A percentile compares a stretch with the other conserved stretches of the same genome.
These are phyloP conservation scores for Cinclus cinclus DNA, from an alignment of 2,113 vertebrate genomes.

Conservation along the genomic window DNA sequence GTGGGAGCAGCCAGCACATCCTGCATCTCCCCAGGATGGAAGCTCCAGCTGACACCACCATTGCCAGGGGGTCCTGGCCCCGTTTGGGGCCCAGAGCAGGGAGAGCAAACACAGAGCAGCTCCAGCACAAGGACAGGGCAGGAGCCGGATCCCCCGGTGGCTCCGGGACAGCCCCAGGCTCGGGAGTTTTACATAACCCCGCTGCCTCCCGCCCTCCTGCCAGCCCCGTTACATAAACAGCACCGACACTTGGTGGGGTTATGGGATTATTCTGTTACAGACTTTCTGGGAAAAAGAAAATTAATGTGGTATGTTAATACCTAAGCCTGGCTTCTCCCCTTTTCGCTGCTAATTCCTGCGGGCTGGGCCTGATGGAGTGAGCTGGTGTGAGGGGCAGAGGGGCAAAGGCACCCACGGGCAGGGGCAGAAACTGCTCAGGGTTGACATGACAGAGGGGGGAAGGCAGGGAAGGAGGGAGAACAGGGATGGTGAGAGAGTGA, in stretches of 20 bases:
- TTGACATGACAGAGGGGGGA: neutral
- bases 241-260: neutral
- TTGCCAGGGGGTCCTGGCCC: neutral
- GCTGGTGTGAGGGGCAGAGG: fast-evolving
- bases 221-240: neutral
- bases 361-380: fast-evolving
- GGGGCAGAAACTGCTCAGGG: neutral
- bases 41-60: fast-evolving
- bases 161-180: neutral
- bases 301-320: neutral
- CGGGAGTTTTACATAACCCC: neutral
- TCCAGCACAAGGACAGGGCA: neutral
- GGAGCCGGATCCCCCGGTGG: neutral
- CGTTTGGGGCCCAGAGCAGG: fast-evolving
- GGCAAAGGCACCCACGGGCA: neutral
- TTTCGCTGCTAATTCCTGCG: fast-evolving
- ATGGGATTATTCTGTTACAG: conserved; percentile 1
- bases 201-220: neutral
- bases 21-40: fast-evolving
- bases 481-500: neutral
- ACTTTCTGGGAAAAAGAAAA: conserved; percentile 24
- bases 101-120: neutral
- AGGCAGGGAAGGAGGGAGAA: neutral
- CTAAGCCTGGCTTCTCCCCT: neutral
- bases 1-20: neutral